A percentile compares a stretch with the other conserved stretches of the same genome.
Conservation (phyloP, 2,113 vertebrate genomes). For the Mesembrinibis cayennensis region DNA sequence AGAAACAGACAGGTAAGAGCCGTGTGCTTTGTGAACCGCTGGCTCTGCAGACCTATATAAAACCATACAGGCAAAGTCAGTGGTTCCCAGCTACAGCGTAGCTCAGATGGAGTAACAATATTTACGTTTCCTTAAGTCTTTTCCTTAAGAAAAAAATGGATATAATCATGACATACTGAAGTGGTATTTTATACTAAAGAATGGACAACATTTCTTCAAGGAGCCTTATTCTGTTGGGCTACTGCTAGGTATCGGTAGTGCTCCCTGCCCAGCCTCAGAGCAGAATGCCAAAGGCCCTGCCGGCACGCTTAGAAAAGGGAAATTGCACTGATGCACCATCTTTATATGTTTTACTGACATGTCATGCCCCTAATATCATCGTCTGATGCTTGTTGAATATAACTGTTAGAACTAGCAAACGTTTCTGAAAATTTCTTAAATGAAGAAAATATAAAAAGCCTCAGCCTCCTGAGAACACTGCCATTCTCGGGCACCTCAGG, state of each 20-base stretch:
- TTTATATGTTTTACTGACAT: neutral
- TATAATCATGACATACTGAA: neutral
- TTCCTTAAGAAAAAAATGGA: neutral
- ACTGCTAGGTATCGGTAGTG: neutral
- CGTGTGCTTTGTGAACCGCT: neutral
- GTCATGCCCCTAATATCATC: too few species aligned
- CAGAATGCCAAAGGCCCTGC: neutral
- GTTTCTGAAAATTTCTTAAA: neutral
- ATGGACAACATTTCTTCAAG: neutral
- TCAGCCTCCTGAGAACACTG: neutral
- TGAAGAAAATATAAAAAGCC: neutral
- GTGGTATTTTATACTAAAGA: neutral
- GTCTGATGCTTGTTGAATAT: neutral
- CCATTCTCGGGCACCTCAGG: too few species aligned
- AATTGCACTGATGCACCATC: neutral
- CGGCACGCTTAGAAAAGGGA: neutral
- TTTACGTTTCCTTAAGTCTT: neutral
- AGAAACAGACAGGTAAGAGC: neutral
- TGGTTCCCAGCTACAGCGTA: neutral
- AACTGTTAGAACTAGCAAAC: neutral
- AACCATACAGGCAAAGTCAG: neutral
- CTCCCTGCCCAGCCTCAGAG: neutral
- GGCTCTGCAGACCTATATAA: neutral
- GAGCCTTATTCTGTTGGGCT: neutral
- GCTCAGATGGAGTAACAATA: neutral